phyloP scores from a whole-genome alignment of 2,888 invertebrate species.

The Parelbella ahira region DNA sequence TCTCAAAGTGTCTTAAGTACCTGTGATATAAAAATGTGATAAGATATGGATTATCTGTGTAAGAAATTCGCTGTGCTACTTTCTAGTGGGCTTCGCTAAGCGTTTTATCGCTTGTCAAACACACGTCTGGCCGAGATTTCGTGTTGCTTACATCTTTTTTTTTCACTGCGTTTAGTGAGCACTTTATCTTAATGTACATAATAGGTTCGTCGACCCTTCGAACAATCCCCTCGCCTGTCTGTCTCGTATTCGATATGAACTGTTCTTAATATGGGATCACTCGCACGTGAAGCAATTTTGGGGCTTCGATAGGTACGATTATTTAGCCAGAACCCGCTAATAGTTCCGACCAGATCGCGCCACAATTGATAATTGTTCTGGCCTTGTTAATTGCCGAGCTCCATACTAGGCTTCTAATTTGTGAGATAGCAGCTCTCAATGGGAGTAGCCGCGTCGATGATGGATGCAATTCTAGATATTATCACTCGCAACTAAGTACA shows the following conservation, averaged over 20 bases:
- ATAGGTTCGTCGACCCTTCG: constrained; percentile 34
- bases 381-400: constrained; percentile 55
- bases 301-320: constrained; percentile 39
- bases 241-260: constrained; percentile 15
- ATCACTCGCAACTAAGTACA: constrained; percentile 14
- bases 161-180: constrained; percentile 34
- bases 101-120: constrained; percentile 60
- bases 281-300: constrained; percentile 35
- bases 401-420: constrained; percentile 42
- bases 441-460: constrained; percentile 6
- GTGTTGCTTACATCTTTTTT: constrained; percentile 20
- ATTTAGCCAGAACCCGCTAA: constrained; percentile 61
- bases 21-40: too few relatives aligned
- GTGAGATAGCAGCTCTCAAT: constrained; percentile 27
- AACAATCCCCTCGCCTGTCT: constrained; percentile 26
- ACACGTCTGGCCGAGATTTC: constrained; percentile 67
- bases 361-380: constrained; percentile 59
- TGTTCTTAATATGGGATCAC: constrained; percentile 25
- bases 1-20: too few relatives aligned
- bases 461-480: constrained; percentile 18
- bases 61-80: constrained; percentile 49
- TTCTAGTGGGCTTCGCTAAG: constrained; percentile 47
- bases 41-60: constrained; percentile 55
- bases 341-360: constrained; percentile 45
- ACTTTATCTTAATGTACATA: constrained; percentile 36